Evolutionary conservation across 2,888 invertebrate genomes (phyloP), one percentile per base, ranked within the genome.

Genomic region (Bombyx huttoni): DNA sequence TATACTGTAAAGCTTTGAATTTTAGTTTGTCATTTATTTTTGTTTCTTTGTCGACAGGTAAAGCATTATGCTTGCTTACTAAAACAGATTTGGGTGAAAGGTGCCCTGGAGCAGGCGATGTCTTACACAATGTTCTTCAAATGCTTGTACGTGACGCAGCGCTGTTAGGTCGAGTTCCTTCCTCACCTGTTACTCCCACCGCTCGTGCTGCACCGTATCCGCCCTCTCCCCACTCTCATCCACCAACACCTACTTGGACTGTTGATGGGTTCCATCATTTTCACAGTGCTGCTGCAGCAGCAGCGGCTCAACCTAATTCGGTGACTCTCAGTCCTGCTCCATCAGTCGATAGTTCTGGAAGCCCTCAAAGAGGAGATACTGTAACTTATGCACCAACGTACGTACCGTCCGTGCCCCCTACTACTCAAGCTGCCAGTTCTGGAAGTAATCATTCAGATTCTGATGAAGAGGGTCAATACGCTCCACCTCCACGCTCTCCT

Each of bases 81-180:
- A 94, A 97, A 77, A 92, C 92, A 13, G 98, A 98, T 81, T 91
- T 98, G 64, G 94, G 95, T 34, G 97, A 97, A 73, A 91, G 98
- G 53, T 96, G 96, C 64, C 97, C 98, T 0, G 95, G 96, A 14
- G 96, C 96, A 40, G 98, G 98, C 3, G 98, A 98, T 76, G 95
- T 98, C 14, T 88, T 98, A 57, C 97, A 96, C 89, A 98, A 98
- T 83, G 96, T 97, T 40, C 90, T 98, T 49, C 95, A 96, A 76
- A 93, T 97, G 90, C 85, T 97, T 56, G 93, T 96, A 52, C 91
- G 95, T 47, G 95, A 96, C 74, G 93, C 94, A 57, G 93, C 92
- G 67, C 90, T 93, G 73, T 81, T 95, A 68, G 94, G 95, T 63
- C 91, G 93, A 86, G 93, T 94, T 73, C 90, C 94, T 60, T 96